Base-by-base conservation (phyloP, 35 echinoderm and acorn worm genomes). In the Amphiura filiformis region DNA sequence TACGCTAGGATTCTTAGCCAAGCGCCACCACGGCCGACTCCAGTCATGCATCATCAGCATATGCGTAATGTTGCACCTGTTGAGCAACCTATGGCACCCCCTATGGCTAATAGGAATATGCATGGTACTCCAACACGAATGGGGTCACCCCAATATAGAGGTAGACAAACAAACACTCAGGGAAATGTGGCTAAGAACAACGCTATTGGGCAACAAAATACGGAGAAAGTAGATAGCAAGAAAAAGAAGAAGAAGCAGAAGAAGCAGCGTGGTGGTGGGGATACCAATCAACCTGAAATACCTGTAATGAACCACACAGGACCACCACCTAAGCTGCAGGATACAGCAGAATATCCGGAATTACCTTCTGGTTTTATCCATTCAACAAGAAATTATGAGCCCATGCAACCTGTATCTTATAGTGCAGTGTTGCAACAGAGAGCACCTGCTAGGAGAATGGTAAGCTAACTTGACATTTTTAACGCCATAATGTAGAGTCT, bases 271-370 rank as follows among this genome's bases (percentile, higher is more conserved):
- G 65, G 84, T 39, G 38, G 78, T 38, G 40, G 52, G 26, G 75
- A 78, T 70, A 20, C 39, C 35, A 82, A 82, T 80, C 80, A 75
- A 32, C 39, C 32, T n/a, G 86, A 65, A 70, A 15, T 34, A 22
- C 49, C 44, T 44, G n/a, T 70, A 26, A 30, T 78, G 61, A 18
- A 31, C 33, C 84, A 44, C 1, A 38, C 36, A 18, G 34, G 26
- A 33, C 76, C 61, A 77, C 91, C 91, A 56, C 91, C 91, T 0
- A 36, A 82, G 57, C 61, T 93, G 26, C 85, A 70, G 33, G 95
- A 97, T 65, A 86, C 76, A 32, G 89, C 65, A 11, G 95, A 97
- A 76, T 97, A 93, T 57, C 95, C 95, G 35, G 95, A 90, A 31
- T 61, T 97, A 5, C 88, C 95, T 0, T 31, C 39, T 36, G 90